phyloP scores from a whole-genome alignment of 2,113 vertebrate genomes.

The Scophthalmus maximus region DNA sequence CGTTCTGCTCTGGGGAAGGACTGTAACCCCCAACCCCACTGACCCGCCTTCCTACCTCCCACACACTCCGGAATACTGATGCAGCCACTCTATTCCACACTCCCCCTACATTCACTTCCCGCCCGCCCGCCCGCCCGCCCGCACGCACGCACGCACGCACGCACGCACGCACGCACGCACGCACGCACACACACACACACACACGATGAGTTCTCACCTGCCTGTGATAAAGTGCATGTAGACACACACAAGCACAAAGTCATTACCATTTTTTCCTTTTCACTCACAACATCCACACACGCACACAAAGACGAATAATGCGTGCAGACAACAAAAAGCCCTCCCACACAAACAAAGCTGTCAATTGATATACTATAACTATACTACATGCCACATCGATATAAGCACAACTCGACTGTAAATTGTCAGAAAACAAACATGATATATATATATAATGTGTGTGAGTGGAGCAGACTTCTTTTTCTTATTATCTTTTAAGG shows the following conservation, averaged over 20 bases:
- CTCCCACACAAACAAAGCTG: conserved; percentile 45
- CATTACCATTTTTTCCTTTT: conserved; percentile 36
- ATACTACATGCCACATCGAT: conserved; percentile 29
- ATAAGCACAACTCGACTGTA: conserved; percentile 11
- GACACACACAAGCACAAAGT: conserved; percentile 37
- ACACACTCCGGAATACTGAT: conserved; percentile 77
- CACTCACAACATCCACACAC: conserved; percentile 1
- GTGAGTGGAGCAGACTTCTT: too few relatives aligned
- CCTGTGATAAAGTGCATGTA: conserved; percentile 13
- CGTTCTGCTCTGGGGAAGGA: conserved; percentile 67
- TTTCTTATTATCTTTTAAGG: background rate
- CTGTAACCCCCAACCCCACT: conserved; percentile 20
- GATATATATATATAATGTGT: too few relatives aligned
- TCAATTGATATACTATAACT: conserved; percentile 39
- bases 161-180: conserved; percentile 41
- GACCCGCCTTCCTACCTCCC: conserved; percentile 43
- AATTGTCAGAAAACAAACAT: conserved; percentile 21
- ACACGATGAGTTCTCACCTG: conserved; percentile 6
- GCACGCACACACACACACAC: conserved; percentile 29
- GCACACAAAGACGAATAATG: conserved; percentile 18
- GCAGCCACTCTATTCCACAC: conserved; percentile 47
- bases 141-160: conserved; percentile 18
- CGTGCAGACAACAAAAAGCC: conserved; percentile 51
- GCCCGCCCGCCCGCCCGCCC: conserved; percentile 48
- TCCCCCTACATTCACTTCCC: conserved; percentile 25